Conservation (phyloP, 1,140 invertebrate genomes). For the Ganaspis sp. region DNA sequence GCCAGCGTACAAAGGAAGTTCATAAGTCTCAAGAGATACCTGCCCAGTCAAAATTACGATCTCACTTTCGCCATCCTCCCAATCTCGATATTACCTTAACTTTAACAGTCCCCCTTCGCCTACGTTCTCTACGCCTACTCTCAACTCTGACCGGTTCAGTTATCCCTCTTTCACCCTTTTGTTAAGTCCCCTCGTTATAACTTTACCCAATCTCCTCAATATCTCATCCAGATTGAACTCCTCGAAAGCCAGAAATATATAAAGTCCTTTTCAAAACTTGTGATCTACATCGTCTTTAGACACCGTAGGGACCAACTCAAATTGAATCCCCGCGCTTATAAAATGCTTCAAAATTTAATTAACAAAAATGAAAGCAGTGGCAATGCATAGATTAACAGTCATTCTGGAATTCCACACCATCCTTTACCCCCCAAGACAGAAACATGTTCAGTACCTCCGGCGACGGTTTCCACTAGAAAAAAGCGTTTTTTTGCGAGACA, state of each 20-base stretch:
- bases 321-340: not conserved
- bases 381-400: not conserved
- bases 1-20: slow-evolving; percentile 63
- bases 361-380: not conserved
- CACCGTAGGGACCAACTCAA: not conserved
- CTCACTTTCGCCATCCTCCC: slow-evolving; percentile 62
- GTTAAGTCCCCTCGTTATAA: slow-evolving; percentile 54
- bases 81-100: slow-evolving; percentile 64
- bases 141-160: slow-evolving; percentile 48
- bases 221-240: slow-evolving; percentile 45
- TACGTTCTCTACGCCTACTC: slow-evolving; percentile 61
- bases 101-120: slow-evolving; percentile 47
- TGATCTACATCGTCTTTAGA: not conserved
- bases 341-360: too few relatives aligned
- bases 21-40: slow-evolving; percentile 69
- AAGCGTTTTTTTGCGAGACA: slow-evolving; percentile 51
- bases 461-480: slow-evolving; percentile 53
- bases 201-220: slow-evolving; percentile 51
- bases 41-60: slow-evolving; percentile 69
- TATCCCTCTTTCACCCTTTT: slow-evolving; percentile 44
- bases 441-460: slow-evolving; percentile 4
- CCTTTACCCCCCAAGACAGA: not conserved
- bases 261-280: not conserved
- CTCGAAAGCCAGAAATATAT: slow-evolving; percentile 7
- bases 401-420: not conserved